Evolutionary conservation across 2,113 vertebrate genomes (phyloP), one percentile per base, ranked within the genome.

Genomic region (Varanus salvator): DNA sequence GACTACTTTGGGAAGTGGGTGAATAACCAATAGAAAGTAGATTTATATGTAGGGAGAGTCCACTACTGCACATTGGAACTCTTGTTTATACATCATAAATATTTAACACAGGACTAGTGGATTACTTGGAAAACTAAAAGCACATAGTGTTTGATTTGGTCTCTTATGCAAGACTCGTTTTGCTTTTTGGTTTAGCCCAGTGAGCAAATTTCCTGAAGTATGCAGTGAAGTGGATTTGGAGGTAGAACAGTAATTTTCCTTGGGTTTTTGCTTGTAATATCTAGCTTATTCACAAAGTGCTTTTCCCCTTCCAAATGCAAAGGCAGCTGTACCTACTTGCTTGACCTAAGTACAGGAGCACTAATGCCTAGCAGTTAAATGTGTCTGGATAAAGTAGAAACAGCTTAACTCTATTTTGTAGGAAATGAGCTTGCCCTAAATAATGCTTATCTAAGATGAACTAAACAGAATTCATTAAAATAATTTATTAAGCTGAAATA

Each of bases 291-390:
- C n/a, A 0, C 25, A 50, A 71, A 57, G 85, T 93, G 3, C 19
- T 83, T 88, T 92, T 81, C 12, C 66, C 84, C 34, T 17, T 87
- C 86, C 84, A 85, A 29, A 52, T 86, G n/a, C 60, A 83, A 87
- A 34, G 9, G 80, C 25, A 68, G 60, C n/a, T 77, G 23, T 34
- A 72, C 57, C 60, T 34, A n/a, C 3, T 9, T 86, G 57, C 85
- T 91, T 5, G 12, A 0, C 84, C 48, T 91, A 68, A 89, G 87
- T 88, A 66, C 72, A 17, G 52, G 54, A 19, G 48, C 80, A 2
- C 54, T 75, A 27, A 17, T 66, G 0, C 80, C 1, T 27, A 75
- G 54, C 27, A 84, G 44, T 82, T 17, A 48, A 77, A 85, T 87
- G 69, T 52, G 15, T 27, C 74, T 86, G 76, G 25, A 1, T 54